phyloP scores from a whole-genome alignment of 1,140 invertebrate genomes.

The Medauroidea extradentata region DNA sequence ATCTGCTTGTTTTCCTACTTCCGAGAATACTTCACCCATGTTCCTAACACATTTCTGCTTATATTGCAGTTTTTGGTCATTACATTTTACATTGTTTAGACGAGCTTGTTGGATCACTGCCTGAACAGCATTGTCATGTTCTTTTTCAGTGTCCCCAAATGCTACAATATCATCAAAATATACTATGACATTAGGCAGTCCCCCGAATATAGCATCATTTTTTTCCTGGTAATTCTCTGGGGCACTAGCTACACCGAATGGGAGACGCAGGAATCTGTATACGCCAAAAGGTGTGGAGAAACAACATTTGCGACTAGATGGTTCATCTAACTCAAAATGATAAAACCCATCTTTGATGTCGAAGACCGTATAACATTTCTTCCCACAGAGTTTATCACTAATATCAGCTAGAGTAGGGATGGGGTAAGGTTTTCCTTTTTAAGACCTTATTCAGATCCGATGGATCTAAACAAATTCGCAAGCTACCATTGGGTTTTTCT shows the following conservation, averaged over 20 bases:
- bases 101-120: slow-evolving; percentile 32
- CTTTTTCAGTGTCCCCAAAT: slow-evolving; percentile 21
- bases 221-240: slow-evolving; percentile 37
- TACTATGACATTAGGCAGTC: slow-evolving; percentile 34
- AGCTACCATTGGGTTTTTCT: slow-evolving; percentile 33
- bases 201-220: slow-evolving; percentile 27
- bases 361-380: slow-evolving; percentile 18
- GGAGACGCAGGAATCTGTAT: slow-evolving; percentile 34
- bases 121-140: slow-evolving; percentile 33
- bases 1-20: slow-evolving; percentile 34
- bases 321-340: slow-evolving; percentile 17
- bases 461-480: slow-evolving; percentile 41
- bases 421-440: slow-evolving; percentile 9
- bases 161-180: slow-evolving; percentile 39
- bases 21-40: slow-evolving; percentile 34
- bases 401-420: slow-evolving; percentile 20
- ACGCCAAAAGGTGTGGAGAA: slow-evolving; percentile 28
- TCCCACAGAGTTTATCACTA: slow-evolving; percentile 12
- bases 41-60: slow-evolving; percentile 23
- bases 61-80: slow-evolving; percentile 35
- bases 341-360: slow-evolving; percentile 24
- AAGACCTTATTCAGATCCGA: slow-evolving; percentile 17
- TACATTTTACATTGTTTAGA: slow-evolving; percentile 33
- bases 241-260: slow-evolving; percentile 32
- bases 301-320: slow-evolving; percentile 10